Base-by-base conservation (phyloP, 2,888 invertebrate genomes). In the Pristionchus maxplancki region DNA sequence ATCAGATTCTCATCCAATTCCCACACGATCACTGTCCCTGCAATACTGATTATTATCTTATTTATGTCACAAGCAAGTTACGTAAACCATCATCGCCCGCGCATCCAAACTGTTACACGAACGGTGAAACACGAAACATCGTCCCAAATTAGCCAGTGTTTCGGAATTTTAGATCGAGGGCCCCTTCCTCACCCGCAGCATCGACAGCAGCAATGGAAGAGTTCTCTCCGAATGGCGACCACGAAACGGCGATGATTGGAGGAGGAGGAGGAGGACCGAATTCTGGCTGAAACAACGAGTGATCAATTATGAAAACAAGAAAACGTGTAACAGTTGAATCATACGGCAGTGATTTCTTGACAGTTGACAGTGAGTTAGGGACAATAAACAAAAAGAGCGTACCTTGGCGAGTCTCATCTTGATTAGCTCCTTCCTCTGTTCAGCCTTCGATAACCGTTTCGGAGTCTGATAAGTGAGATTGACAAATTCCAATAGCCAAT, bases 21-120 rank as follows among this genome's bases (percentile, higher is more conserved):
- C 85, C 85, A 85, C 28, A 85, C 62, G 40, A 85, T 64, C 31
- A 85, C 64, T 5, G 48, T 28, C 15, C 85, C 85, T 85, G 64
- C 8, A 4, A 37, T 20, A 3, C 31, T 67, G 13, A 15, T 67
- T 34, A 58, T 67, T 67, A 67, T 28, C 11, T 1, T 20, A 31
- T 31, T 62, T 62, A 62, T 24, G 9, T 1, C 62, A 8, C 3
- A n/a, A n/a, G n/a, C 31, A 15, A 31, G 28, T 13, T 9, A 11
- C 44, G 44, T 9, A 15, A 67, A 15, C 28, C 15, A 5, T 34
- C 67, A 67, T 15, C 34, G 31, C 67, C n/a, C 9, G 24, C 2
- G 17, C 50, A 50, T 34, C 67, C 31, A 67, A 5, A 13, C 67
- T 20, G 1, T 67, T 34, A n/a, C n/a, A 20, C 3, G n/a, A 24